These are phyloP conservation scores for Tenodera sinensis DNA, from an alignment of 2,888 invertebrate species.

Conservation along the genomic window DNA sequence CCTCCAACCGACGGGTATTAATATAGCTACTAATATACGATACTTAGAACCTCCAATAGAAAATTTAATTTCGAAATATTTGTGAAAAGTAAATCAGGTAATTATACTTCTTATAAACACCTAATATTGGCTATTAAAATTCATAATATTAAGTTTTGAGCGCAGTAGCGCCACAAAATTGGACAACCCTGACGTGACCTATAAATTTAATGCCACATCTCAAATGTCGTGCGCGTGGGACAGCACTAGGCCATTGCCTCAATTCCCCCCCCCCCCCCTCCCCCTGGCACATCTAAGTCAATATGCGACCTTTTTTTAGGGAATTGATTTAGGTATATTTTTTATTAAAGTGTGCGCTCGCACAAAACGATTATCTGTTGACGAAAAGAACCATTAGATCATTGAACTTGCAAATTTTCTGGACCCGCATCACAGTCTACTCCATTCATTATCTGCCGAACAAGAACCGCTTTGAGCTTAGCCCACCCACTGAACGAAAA, in stretches of 20 bases:
- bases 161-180: neutral
- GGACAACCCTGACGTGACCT: constrained; percentile 2
- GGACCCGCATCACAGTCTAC: neutral
- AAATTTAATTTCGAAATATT: too few relatives aligned
- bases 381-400: neutral
- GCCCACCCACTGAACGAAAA: neutral
- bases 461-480: neutral
- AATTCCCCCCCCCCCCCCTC: neutral
- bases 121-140: too few relatives aligned
- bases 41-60: too few relatives aligned
- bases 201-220: constrained; percentile 9
- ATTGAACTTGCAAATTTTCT: neutral
- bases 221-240: neutral
- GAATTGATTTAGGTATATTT: too few relatives aligned
- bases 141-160: too few relatives aligned
- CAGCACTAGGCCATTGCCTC: neutral
- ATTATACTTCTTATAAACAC: too few relatives aligned
- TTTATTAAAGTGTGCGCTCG: too few relatives aligned
- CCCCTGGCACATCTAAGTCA: neutral
- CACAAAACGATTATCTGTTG: too few relatives aligned
- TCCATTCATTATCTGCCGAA: neutral
- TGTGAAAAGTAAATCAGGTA: too few relatives aligned
- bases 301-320: neutral
- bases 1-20: too few relatives aligned
- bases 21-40: too few relatives aligned